Conservation (phyloP, 2,113 vertebrate species). For the Heterocephalus glaber region DNA sequence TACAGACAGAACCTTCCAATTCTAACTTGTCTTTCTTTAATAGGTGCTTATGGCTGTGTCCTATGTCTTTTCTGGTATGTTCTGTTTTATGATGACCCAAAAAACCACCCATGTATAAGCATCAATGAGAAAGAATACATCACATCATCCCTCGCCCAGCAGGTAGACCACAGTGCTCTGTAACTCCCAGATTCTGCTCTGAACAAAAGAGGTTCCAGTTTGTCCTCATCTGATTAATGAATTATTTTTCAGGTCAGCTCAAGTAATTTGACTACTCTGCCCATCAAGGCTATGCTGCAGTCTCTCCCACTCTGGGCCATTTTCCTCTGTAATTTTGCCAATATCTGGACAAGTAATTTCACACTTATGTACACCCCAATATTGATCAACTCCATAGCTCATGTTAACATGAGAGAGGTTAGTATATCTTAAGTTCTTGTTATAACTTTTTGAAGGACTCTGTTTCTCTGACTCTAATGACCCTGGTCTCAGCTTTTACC, state of each 20-base stretch:
- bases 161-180: slow-evolving; percentile 80
- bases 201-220: background rate
- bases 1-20: background rate
- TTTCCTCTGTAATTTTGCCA: slow-evolving; percentile 84
- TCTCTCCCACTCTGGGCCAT: slow-evolving; percentile 90
- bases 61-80: slow-evolving; percentile 88
- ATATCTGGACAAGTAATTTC: slow-evolving; percentile 87
- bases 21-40: background rate
- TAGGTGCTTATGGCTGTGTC: slow-evolving; percentile 87
- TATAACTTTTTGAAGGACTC: background rate
- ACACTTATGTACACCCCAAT: slow-evolving; percentile 86
- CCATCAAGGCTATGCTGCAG: slow-evolving; percentile 83
- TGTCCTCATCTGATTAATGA: background rate
- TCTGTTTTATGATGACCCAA: slow-evolving; percentile 88
- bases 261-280: slow-evolving; percentile 83
- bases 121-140: slow-evolving; percentile 88
- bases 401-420: slow-evolving; percentile 87
- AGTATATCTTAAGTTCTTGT: background rate
- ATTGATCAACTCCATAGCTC: slow-evolving; percentile 86
- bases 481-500: background rate
- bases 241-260: slow-evolving; percentile 81
- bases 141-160: slow-evolving; percentile 80
- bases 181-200: background rate
- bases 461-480: background rate
- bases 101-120: slow-evolving; percentile 87